Evolutionary conservation across 2,797 vertebrate genomes (phyloP), one percentile per base, ranked within the genome.

Genomic region (Muscicapa striata): DNA sequence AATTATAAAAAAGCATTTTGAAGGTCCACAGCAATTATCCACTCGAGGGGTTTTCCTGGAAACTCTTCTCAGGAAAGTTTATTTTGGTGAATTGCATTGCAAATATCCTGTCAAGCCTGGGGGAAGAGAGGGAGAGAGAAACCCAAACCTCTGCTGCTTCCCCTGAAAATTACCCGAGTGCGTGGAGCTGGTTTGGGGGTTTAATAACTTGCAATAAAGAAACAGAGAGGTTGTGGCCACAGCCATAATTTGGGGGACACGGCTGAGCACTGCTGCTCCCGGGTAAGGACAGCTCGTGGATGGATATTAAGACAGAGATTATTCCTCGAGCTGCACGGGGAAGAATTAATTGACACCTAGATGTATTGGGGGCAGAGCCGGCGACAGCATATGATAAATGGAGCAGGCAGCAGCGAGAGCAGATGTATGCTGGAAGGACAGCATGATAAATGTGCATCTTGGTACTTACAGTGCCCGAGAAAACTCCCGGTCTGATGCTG

Each of bases 381-480:
- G 76, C 78, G 94, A 83, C 91, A 96, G 72, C 29, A 54, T 32
- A 49, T 94, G 93, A 97, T 84, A 95, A 94, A 97, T 95, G 94
- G 54, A 93, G 82, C 24, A n/a, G 9, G 2, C 83, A 72, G 91
- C 72, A 84, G 55, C 27, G 88, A 92, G 93, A 96, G 92, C 90
- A 91, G 95, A 84, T 91, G 94, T 62, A 79, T 20, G 54, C 79
- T 73, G 79, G 64, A 95, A 96, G 80, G 89, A 90, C 92, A 96
- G 77, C 75, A 52, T 95, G 94, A 97, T 91, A 87, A 73, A 95
- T 74, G 81, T 83, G 36, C 43, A n/a, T 89, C 91, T 57, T 76
- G 79, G 40, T 88, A 79, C 94, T 94, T 92, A 67, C 90, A 74
- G 92, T 75, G 63, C 55, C 92, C 70, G 94, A 74, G 91, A 86